Base-by-base conservation (phyloP, 2,888 invertebrate species). In the Xanthostigma xanthostigma region DNA sequence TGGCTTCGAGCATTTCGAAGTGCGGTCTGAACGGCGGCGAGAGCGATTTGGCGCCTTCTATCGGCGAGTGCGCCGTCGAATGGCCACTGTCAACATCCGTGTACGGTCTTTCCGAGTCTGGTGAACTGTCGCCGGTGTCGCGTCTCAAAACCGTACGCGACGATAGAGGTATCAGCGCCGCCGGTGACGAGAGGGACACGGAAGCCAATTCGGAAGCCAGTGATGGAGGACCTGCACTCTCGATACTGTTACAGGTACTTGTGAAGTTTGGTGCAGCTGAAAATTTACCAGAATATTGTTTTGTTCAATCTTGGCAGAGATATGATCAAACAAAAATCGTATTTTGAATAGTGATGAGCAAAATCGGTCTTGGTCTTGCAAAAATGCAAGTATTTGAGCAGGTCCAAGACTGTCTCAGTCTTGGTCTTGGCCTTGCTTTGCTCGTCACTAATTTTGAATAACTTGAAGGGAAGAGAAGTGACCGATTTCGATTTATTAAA, bases 61-160 rank as follows among this genome's bases (percentile, higher is more conserved):
- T 75, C 0, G 92, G 91, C 0, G 91, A 91, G 64, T 92, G 91
- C 43, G 89, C 88, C 14, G 91, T 91, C 57, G 91, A 91, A 62
- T 91, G 89, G 2, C 92, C 92, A 57, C 91, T 92, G 63, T 92
- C 92, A 10, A 84, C 83, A 61, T 86, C 64, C 69, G 73, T 87
- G 59, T 88, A 81, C 56, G 88, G 73, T 53, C 86, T 74, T 60
- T 89, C 89, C 27, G 89, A 89, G 60, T 90, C 90, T 6, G 90
- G 90, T 53, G 89, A 89, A 41, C 84, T 84, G 62, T 90, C 89
- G 61, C 83, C 71, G 36, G 84, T 68, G 62, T 84, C 84, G 46
- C 81, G 79, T 58, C 84, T 83, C 66, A 84, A 74, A 54, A 84
- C 78, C 50, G 84, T 65, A 44, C 84, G 73, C 35, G 82, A 78